These are phyloP conservation scores for Flexamia atlantica DNA, from an alignment of 2,888 invertebrate species.

Conservation along the genomic window DNA sequence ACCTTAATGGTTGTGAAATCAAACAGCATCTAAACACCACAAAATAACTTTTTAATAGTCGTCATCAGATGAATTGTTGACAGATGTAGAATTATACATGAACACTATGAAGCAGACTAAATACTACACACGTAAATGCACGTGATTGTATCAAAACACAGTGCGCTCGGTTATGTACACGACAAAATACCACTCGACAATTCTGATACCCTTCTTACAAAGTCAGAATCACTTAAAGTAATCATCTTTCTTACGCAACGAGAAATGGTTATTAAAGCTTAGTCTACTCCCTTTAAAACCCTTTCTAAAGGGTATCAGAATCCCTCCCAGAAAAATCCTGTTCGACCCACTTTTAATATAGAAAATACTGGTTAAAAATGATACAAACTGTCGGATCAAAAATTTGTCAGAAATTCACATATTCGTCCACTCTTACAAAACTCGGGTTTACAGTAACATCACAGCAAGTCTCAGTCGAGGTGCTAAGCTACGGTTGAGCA, in stretches of 20 bases:
- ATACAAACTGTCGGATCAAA: constrained; percentile 29
- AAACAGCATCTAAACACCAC: constrained; percentile 53
- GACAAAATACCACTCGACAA: constrained; percentile 11
- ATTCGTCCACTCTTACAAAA: constrained; percentile 43
- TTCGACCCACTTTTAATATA: not conserved
- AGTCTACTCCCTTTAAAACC: not conserved
- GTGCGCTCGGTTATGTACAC: constrained; percentile 53
- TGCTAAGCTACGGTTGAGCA: constrained; percentile 49
- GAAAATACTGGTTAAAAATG: constrained; percentile 50
- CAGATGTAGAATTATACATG: constrained; percentile 60
- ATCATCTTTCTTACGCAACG: not conserved
- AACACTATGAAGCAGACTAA: constrained; percentile 59
- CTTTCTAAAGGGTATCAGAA: constrained; percentile 13
- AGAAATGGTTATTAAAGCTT: not conserved
- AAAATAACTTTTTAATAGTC: constrained; percentile 61
- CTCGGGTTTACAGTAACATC: constrained; percentile 42
- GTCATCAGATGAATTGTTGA: constrained; percentile 56
- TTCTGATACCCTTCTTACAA: constrained; percentile 27
- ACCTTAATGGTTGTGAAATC: not conserved
- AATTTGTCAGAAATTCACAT: constrained; percentile 34
- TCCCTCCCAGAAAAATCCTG: not conserved
- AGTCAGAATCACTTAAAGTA: not conserved
- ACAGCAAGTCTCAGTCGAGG: constrained; percentile 56
- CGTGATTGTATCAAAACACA: constrained; percentile 56
- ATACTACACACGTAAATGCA: constrained; percentile 50